Percentiles rank a stretch among this genome's conserved stretches.
phyloP scores from a whole-genome alignment of 1,140 invertebrate genomes.

The Triops longicaudatus region DNA sequence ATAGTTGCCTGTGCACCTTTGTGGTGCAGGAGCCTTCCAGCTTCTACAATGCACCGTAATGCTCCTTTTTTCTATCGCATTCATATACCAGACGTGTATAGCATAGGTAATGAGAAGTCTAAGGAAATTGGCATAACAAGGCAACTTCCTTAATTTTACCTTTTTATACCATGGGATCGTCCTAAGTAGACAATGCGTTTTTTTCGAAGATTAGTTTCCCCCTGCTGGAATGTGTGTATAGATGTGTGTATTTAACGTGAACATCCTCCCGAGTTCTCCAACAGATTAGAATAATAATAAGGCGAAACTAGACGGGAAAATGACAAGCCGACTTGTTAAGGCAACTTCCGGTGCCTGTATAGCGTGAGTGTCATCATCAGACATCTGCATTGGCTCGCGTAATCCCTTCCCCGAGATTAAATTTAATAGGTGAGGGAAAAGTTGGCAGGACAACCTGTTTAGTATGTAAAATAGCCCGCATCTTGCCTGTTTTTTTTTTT shows the following conservation, averaged over 20 bases:
- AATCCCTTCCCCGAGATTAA: not conserved
- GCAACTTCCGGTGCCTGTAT: not conserved
- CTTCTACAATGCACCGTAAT: too few relatives aligned
- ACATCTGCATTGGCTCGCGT: not conserved
- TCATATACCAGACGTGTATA: too few relatives aligned
- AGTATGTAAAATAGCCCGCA: not conserved
- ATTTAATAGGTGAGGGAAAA: not conserved
- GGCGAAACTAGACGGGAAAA: not conserved
- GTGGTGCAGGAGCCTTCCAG: not conserved
- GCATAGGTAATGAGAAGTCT: too few relatives aligned
- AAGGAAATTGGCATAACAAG: too few relatives aligned
- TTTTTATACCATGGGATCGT: too few relatives aligned
- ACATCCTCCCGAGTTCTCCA: not conserved
- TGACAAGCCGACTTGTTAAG: slow-evolving; percentile 2
- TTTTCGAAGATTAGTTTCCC: not conserved
- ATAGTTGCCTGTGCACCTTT: not conserved
- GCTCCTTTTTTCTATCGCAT: too few relatives aligned
- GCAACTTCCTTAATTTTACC: too few relatives aligned
- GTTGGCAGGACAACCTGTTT: not conserved
- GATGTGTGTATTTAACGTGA: not conserved
- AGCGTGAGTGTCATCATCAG: slow-evolving; percentile 14
- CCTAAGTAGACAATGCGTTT: not conserved
- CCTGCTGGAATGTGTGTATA: not conserved
- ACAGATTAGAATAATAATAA: slow-evolving; percentile 16
- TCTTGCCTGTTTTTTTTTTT: not conserved